Evolutionary conservation across 2,797 vertebrate species (phyloP), one percentile per base, ranked within the genome.

Genomic region (Ambastaia sidthimunki): DNA sequence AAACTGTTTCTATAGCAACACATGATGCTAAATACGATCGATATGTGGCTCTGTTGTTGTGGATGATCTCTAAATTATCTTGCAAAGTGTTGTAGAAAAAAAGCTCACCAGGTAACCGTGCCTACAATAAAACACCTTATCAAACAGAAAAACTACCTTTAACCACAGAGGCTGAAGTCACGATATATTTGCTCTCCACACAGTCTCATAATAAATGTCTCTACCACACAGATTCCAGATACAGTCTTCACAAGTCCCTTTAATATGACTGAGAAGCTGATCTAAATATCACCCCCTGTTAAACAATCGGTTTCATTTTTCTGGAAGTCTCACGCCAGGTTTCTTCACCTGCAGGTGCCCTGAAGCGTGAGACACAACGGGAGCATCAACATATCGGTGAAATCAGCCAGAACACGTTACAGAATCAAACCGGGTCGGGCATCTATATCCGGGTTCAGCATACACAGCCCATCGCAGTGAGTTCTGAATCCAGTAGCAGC

Each of bases 401-500:
- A 70, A 16, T 59, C 44, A 62, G 47, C 12, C 75, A 60, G 23
- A n/a, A 77, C 4, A 47, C 9, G n/a, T 23, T 59, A 60, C 21
- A 11, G 55, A 9, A 47, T 47, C 9, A 47, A 12, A 47, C 4
- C 16, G 0, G 16, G 48, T 18, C 16, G 3, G 11, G 3, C 19
- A 57, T 59, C 57, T 59, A 21, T 55, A 21, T 55, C n/a, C n/a
- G n/a, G n/a, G n/a, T n/a, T n/a, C 13, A 57, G 71, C 67, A 13
- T 70, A 71, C 48, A 41, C 54, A 65, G 72, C 34, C 68, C 74
- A 55, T 83, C 34, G 21, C 50, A 74, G 41, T 72, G n/a, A 74
- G 63, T 44, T 68, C 82, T 84, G 77, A 48, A 70, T 84, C 70
- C 70, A 78, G 74, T 65, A 77, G 48, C 4, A 37, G 41, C 41